Evolutionary conservation across 2,797 vertebrate genomes (phyloP), one percentile per base, ranked within the genome.

Genomic region (Microctenopoma stevenorrisi): DNA sequence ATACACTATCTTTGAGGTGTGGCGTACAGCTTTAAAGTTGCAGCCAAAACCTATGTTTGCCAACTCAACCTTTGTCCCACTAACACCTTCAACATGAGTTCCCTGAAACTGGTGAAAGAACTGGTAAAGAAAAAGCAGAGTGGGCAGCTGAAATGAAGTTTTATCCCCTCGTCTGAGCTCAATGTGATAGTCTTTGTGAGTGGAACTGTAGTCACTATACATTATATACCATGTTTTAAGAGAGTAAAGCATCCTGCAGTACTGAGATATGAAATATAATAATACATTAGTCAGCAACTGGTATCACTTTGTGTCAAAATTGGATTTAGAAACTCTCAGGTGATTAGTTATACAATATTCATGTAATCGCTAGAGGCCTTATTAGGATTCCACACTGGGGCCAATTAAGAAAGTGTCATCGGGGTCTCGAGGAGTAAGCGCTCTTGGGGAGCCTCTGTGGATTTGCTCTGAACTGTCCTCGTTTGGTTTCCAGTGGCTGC

Each of bases 361-460:
- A 73, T 83, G 53, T 60, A 72, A 61, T 74, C 50, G 4, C 85
- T 68, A 18, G 75, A 81, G 84, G 80, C 55, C 64, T 79, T 71
- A 79, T 87, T 79, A 72, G 35, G 74, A 57, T 82, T 71, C 48
- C 72, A 81, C 82, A 68, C 74, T 76, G 79, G 80, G 79, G 62
- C 85, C 78, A 84, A 86, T 86, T 80, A 84, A 60, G 72, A 59
- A 26, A 42, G 74, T 55, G 70, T 93, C 86, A 92, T 80, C 86
- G 74, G 50, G 84, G 88, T 72, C 83, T 88, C 1, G 81, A 79
- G 57, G 87, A 85, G 49, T 53, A 50, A 59, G 82, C 63, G 64
- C 60, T 88, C 80, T 87, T 92, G 58, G 86, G 86, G 60, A 88
- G 79, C 37, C 89, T 89, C 76, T 73, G 88, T 68, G 89, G 88